Percentiles rank a stretch among this genome's conserved stretches.
phyloP scores from a whole-genome alignment of 2,888 invertebrate species.

The Andrena flavipes region DNA sequence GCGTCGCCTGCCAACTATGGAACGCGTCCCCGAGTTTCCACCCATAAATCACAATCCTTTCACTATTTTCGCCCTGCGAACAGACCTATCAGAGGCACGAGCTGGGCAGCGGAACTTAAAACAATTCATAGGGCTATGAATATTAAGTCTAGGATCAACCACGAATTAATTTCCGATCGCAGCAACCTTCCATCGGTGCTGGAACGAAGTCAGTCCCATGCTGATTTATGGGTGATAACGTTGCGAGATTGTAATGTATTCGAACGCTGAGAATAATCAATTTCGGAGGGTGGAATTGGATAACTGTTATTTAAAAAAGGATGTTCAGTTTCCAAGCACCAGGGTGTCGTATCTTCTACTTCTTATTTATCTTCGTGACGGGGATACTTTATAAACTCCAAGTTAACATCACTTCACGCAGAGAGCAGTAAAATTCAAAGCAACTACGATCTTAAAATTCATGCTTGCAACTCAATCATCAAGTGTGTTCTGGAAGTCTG shows the following conservation, averaged over 20 bases:
- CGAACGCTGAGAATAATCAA: conserved; percentile 21
- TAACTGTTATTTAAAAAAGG: neutral
- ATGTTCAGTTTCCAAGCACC: neutral
- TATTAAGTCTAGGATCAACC: neutral
- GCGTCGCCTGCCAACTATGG: conserved; percentile 23
- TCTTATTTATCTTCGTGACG: no score
- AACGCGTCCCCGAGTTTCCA: conserved; percentile 23
- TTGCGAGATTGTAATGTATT: conserved; percentile 19
- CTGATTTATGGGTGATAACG: conserved; percentile 40
- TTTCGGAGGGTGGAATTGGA: conserved; percentile 10
- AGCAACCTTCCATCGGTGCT: neutral
- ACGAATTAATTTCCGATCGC: conserved; percentile 7
- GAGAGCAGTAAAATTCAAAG: no score
- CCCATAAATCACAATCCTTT: conserved; percentile 55
- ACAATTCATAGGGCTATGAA: conserved; percentile 26
- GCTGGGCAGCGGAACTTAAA: conserved; percentile 21
- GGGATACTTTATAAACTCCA: no score
- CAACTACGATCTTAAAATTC: no score
- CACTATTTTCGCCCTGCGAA: neutral
- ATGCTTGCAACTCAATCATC: neutral
- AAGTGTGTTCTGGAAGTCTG: neutral
- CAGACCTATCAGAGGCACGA: neutral
- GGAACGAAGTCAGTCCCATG: neutral
- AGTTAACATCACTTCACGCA: no score
- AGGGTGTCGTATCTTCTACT: neutral